Base-by-base conservation (phyloP, 2,797 vertebrate genomes). In the Gallinago nigripennis region DNA sequence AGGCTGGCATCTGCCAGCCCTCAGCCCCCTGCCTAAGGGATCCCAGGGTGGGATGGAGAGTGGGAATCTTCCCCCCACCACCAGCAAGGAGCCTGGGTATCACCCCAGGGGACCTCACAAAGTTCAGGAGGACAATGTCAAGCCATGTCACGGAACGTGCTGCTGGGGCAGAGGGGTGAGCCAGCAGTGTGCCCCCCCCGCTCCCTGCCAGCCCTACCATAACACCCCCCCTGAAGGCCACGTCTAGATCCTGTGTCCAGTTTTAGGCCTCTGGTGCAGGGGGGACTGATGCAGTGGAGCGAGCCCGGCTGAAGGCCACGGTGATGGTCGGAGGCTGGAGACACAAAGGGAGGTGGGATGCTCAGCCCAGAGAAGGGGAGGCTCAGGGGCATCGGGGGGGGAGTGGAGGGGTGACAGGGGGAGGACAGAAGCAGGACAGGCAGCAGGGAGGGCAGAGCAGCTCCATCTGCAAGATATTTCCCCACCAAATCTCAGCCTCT, bases 241-340 rank as follows among this genome's bases (percentile, higher is more conserved):
- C 1, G 0, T 23, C 82, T 17, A 16, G 25, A 54, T 20, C 48
- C 57, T 0, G 0, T 1, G 5, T 3, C 48, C 71, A 33, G 23
- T 50, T 56, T 16, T 19, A n/a, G 35, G 20, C 6, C 31, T 39
- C 14, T 60, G 12, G 43, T 1, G n/a, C 50, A 63, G 25, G 4
- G 19, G 54, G 15, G 1, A 41, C 3, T 1, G 1, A 28, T 1
- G 3, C 0, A 11, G 19, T 5, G 35, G 13, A 78, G 37, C 0
- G 3, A 70, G 45, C 6, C 23, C 0, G 2, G 50, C 75, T 57
- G 27, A 24, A 53, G 19, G 4, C 31, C 63, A 17, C 0, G 0
- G 68, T 15, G 53, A 48, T 3, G 64, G 50, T 4, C 1, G 0
- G 54, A 54, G 58, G 8, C 33, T 30, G 33, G 30, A 60, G 43